Evolutionary conservation across 23 tunicate species (phyloP).

Genomic region (Styela clava): DNA sequence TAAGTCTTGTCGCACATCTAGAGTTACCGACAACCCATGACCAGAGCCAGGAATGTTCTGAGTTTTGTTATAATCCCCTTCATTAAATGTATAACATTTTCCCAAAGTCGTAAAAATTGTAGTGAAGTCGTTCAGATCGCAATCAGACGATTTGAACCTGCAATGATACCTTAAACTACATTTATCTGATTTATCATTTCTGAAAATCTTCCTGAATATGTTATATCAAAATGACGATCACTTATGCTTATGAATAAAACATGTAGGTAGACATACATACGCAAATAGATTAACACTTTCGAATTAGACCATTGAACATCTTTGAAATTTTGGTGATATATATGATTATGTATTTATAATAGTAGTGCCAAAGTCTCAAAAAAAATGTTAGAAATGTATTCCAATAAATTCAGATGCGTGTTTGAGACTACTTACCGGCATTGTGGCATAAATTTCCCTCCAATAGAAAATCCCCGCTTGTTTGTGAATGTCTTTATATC

Average conservation of each 20-base stretch:
- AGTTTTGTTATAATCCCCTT: neutral
- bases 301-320: no score
- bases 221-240: neutral
- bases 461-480: neutral
- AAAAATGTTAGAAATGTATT: no score
- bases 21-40: slow-evolving; percentile 33
- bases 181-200: neutral
- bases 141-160: slow-evolving; percentile 22
- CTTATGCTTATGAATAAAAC: no score
- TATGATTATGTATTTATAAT: no score
- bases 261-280: no score
- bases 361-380: no score
- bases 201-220: neutral
- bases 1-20: slow-evolving; percentile 23
- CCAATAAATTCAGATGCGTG: no score
- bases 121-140: slow-evolving; percentile 35
- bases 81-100: slow-evolving; percentile 46
- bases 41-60: slow-evolving; percentile 59
- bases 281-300: no score
- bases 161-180: neutral
- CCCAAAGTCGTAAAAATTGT: slow-evolving; percentile 38
- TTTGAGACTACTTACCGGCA: slow-evolving; percentile 13
- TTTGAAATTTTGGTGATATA: no score
- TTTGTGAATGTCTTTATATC: neutral
- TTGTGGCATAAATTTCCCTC: neutral